Conservation (phyloP, 2,797 vertebrate species). For the Xiphorhynchus erythropygius region DNA sequence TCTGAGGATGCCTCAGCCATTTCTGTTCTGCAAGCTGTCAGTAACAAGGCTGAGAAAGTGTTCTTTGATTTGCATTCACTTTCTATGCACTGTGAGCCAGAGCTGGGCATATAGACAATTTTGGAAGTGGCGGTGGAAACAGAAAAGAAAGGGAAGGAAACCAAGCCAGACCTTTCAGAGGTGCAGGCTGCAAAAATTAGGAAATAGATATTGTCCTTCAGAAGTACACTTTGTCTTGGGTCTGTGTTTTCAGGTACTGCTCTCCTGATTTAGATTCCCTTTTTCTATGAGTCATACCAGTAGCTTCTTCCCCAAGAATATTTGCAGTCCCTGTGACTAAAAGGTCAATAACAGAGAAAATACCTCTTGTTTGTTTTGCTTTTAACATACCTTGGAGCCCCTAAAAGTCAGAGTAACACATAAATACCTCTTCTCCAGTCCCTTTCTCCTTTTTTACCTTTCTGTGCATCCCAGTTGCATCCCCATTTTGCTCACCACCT, state of each 20-base stretch:
- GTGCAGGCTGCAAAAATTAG: neutral
- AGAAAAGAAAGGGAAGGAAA: neutral
- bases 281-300: neutral
- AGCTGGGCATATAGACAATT: neutral
- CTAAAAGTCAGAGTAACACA: neutral
- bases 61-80: neutral
- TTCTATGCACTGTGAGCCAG: neutral
- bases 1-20: neutral
- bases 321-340: neutral
- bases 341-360: neutral
- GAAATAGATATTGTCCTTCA: neutral
- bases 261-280: neutral
- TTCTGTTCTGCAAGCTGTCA: neutral
- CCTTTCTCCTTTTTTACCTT: neutral
- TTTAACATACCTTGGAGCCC: neutral
- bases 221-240: neutral
- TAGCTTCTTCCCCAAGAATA: neutral
- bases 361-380: neutral
- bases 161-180: neutral
- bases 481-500: neutral
- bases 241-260: neutral
- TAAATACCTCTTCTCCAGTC: neutral
- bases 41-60: neutral
- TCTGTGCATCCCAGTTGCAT: neutral
- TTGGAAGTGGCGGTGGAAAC: neutral